Percentiles rank a stretch among this genome's conserved stretches.
Evolutionary conservation across 2,797 vertebrate species (phyloP).

Genomic region (Cirrhinus molitorella): DNA sequence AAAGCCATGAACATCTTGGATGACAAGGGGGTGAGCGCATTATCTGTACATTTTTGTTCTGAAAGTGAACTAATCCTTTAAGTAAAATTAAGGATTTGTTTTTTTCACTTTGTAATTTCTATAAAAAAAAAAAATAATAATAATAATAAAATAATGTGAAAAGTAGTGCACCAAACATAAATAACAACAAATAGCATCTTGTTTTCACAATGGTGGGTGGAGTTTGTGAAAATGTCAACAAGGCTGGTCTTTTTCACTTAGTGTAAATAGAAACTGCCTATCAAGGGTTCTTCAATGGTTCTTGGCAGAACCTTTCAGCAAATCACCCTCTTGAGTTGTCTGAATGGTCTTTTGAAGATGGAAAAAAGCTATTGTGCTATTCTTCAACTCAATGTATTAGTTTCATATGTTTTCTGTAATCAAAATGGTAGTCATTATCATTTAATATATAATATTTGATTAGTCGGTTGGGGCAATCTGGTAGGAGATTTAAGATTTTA

Average conservation of each 20-base stretch:
- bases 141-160: not conserved
- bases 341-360: not conserved
- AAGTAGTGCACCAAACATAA: not conserved
- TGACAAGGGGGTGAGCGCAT: no score
- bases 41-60: no score
- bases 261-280: not conserved
- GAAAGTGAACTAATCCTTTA: no score
- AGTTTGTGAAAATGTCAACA: not conserved
- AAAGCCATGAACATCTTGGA: no score
- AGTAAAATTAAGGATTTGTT: not conserved
- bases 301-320: not conserved
- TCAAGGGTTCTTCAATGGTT: conserved; percentile 1
- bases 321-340: not conserved
- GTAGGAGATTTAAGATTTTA: conserved; percentile 38
- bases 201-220: not conserved
- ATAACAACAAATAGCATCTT: not conserved
- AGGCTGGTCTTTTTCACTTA: not conserved
- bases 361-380: not conserved
- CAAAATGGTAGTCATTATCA: conserved; percentile 22
- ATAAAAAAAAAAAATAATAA: not conserved
- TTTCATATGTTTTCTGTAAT: not conserved
- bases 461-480: conserved; percentile 18
- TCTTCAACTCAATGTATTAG: not conserved
- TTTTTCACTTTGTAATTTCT: not conserved
- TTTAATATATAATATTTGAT: conserved; percentile 28